phyloP scores from a whole-genome alignment of 1,140 invertebrate genomes.

The Drosophila equinoxialis region DNA sequence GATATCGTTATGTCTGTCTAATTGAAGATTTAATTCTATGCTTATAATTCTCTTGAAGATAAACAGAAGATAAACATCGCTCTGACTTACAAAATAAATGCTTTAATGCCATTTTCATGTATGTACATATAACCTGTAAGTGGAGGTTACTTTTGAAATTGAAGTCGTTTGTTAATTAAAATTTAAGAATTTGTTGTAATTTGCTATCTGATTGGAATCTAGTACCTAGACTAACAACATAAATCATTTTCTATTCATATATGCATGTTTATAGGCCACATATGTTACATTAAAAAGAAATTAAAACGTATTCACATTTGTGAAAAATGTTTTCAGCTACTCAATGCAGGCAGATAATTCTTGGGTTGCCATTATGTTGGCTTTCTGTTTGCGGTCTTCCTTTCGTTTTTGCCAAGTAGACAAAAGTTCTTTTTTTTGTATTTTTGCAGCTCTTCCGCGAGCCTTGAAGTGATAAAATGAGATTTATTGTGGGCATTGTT shows the following conservation, averaged over 20 bases:
- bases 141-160: too few species aligned
- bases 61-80: too few species aligned
- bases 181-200: not conserved
- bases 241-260: not conserved
- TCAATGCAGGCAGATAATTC: conserved; percentile 60
- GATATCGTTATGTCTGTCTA: too few species aligned
- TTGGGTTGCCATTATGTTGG: conserved; percentile 55
- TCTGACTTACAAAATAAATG: too few species aligned
- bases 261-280: not conserved
- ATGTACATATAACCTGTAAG: too few species aligned
- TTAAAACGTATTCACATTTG: conserved; percentile 33
- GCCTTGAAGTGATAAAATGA: conserved; percentile 71
- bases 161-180: not conserved
- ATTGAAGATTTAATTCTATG: too few species aligned
- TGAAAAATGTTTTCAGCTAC: conserved; percentile 35
- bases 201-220: too few species aligned
- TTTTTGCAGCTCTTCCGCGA: conserved; percentile 49
- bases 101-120: too few species aligned
- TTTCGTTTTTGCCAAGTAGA: conserved; percentile 27
- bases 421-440: conserved; percentile 39
- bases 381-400: conserved; percentile 35
- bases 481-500: conserved; percentile 70
- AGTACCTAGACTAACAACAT: not conserved
- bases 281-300: conserved; percentile 17
- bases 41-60: too few species aligned